phyloP scores from a whole-genome alignment of 2,797 vertebrate species.

The Parotocinclus haroldoi region DNA sequence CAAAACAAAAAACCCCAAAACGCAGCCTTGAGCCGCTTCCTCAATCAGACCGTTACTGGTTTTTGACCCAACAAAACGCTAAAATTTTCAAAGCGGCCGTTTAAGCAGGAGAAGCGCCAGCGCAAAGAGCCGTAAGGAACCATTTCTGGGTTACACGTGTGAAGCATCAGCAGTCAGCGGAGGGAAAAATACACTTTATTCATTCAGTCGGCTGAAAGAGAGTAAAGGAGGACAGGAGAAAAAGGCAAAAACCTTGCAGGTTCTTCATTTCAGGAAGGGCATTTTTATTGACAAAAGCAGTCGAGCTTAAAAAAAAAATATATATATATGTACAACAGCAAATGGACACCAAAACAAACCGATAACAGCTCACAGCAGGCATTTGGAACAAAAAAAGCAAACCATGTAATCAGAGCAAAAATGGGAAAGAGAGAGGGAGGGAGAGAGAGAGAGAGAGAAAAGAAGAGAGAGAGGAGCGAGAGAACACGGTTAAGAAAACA shows the following conservation, averaged over 20 bases:
- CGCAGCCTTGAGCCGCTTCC: neutral
- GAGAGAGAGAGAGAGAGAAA: no score
- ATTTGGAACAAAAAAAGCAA: no score
- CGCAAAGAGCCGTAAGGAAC: neutral
- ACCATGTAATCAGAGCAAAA: constrained; percentile 46
- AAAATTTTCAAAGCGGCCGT: no score
- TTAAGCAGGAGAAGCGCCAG: neutral
- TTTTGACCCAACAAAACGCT: no score
- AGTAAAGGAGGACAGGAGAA: constrained; percentile 52
- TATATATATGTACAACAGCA: constrained; percentile 79
- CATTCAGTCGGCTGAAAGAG: constrained; percentile 47
- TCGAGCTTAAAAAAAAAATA: constrained; percentile 65
- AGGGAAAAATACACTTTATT: constrained; percentile 50
- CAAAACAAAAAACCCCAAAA: neutral
- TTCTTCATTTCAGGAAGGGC: constrained; percentile 69
- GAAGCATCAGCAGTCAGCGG: constrained; percentile 40
- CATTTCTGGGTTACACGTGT: constrained; percentile 18
- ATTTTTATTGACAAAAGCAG: constrained; percentile 87
- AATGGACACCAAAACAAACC: constrained; percentile 59
- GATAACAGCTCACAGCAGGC: no score
- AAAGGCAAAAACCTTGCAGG: constrained; percentile 53
- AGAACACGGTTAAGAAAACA: constrained; percentile 25
- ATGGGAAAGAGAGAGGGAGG: no score
- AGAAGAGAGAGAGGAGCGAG: no score
- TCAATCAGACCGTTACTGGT: no score